A percentile compares a stretch with the other conserved stretches of the same genome.
phyloP scores from a whole-genome alignment of 2,888 invertebrate genomes.

The Dasypolia templi region DNA sequence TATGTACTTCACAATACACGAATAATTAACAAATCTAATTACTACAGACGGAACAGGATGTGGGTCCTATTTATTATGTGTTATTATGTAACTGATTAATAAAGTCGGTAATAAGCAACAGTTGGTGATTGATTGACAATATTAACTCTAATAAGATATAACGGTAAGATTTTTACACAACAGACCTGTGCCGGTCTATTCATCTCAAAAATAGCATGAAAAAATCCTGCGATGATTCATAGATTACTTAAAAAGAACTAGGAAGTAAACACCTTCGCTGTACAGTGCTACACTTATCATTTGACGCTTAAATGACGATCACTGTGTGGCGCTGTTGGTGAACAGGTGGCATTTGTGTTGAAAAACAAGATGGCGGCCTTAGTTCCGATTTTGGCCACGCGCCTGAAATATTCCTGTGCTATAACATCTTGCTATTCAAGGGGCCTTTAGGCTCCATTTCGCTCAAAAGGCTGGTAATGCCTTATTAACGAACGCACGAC shows the following conservation, averaged over 20 bases:
- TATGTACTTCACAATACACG: constrained; percentile 41
- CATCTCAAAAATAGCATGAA: no score
- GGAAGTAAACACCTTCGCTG: neutral
- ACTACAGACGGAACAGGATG: constrained; percentile 44
- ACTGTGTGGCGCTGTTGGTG: neutral
- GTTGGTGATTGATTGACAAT: constrained; percentile 45
- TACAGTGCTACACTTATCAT: neutral
- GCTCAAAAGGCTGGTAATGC: constrained; percentile 26
- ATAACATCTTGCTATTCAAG: constrained; percentile 14
- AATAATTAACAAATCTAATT: constrained; percentile 43
- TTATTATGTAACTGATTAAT: constrained; percentile 50
- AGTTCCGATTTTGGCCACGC: neutral
- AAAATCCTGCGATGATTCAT: no score
- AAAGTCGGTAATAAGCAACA: constrained; percentile 37
- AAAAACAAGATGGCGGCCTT: neutral
- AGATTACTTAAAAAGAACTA: neutral
- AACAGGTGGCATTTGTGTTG: neutral
- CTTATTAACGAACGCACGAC: constrained; percentile 49
- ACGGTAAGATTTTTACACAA: no score
- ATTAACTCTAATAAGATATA: constrained; percentile 47
- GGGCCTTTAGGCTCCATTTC: constrained; percentile 15
- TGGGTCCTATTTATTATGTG: constrained; percentile 19
- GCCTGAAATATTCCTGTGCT: neutral
- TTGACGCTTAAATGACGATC: neutral
- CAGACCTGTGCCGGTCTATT: no score